These are phyloP conservation scores for Casuarius casuarius DNA, from an alignment of 2,113 vertebrate genomes.

Conservation along the genomic window DNA sequence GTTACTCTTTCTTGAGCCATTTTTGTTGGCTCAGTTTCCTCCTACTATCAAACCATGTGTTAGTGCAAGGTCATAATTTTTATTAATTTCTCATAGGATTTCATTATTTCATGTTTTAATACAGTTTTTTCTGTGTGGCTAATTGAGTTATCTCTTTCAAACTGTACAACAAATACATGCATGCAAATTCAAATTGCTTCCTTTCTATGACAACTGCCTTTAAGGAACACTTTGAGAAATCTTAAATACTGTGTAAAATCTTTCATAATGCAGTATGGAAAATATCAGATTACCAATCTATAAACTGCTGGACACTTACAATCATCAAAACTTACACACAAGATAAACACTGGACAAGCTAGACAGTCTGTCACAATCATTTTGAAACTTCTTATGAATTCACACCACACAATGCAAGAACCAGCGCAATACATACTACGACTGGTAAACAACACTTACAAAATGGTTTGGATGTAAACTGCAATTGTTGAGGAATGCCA, in stretches of 20 bases:
- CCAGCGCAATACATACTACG: not conserved
- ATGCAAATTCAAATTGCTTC: not conserved
- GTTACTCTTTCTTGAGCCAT: not conserved
- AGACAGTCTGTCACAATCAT: not conserved
- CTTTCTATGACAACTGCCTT: not conserved
- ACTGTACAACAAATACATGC: not conserved
- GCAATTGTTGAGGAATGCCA: not conserved
- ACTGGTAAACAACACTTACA: slow-evolving; percentile 54
- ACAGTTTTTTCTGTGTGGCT: not conserved
- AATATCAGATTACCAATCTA: not conserved
- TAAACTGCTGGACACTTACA: not conserved
- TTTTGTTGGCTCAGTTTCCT: not conserved
- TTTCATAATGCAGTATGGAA: not conserved
- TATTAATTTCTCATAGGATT: not conserved
- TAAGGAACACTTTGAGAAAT: not conserved
- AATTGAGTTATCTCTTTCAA: not conserved
- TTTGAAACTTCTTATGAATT: not conserved
- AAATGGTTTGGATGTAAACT: slow-evolving; percentile 60
- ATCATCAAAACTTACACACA: slow-evolving; percentile 6
- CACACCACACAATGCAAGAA: slow-evolving; percentile 52
- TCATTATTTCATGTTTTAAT: not conserved
- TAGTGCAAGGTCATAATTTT: not conserved
- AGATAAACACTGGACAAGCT: not conserved
- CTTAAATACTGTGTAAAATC: not conserved
- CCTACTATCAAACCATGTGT: not conserved